A percentile compares a stretch with the other conserved stretches of the same genome.
Evolutionary conservation across 92 coral and sea anemone species (phyloP).

Genomic region (Metridium senile): DNA sequence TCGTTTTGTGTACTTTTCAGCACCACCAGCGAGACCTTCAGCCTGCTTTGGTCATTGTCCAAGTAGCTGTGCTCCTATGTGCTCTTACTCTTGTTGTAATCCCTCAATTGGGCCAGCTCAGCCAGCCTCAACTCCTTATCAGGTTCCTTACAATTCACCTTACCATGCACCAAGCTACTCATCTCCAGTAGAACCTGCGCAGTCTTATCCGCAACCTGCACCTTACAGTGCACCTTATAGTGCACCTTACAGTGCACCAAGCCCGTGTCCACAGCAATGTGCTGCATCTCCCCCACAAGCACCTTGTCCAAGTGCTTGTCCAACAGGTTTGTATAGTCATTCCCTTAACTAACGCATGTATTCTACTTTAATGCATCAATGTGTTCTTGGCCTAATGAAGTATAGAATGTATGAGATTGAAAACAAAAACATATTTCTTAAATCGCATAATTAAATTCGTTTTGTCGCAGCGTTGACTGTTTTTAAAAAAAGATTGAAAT

Average conservation of each 20-base stretch:
- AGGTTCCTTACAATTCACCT: slow-evolving; percentile 5
- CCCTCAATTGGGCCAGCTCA: no score
- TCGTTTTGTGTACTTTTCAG: background rate
- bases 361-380: no score
- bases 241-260: slow-evolving; percentile 29
- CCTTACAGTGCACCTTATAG: slow-evolving; percentile 31
- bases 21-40: slow-evolving; percentile 27
- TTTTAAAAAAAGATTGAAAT: no score
- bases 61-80: slow-evolving; percentile 83
- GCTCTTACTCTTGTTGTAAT: slow-evolving; percentile 68
- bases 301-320: slow-evolving; percentile 70
- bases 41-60: slow-evolving; percentile 83
- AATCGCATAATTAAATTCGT: no score
- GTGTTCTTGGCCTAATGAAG: no score
- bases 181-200: slow-evolving; percentile 12
- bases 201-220: slow-evolving; percentile 25
- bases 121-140: background rate
- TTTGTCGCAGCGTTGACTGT: no score
- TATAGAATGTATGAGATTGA: no score
- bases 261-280: slow-evolving; percentile 78
- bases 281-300: slow-evolving; percentile 41
- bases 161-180: slow-evolving; percentile 20
- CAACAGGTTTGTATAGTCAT: slow-evolving; percentile 36
- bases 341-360: no score
- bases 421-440: no score